Base-by-base conservation (phyloP, 2,797 vertebrate species). In the Lithobates sylvaticus region DNA sequence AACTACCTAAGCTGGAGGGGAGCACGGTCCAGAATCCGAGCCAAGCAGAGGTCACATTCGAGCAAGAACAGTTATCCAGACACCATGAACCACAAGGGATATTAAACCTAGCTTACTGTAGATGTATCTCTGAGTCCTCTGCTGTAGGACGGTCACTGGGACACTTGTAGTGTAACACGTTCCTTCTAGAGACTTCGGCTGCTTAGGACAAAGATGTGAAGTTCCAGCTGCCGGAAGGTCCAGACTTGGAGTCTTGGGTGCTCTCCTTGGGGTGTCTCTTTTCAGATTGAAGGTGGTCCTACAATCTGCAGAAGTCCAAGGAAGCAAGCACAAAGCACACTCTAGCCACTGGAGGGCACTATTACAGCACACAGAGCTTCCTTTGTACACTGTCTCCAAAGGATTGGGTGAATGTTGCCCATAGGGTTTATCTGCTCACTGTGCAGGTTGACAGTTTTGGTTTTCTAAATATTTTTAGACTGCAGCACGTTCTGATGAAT, bases 21-120 rank as follows among this genome's bases (percentile, higher is more conserved):
- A 44, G 36, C 50, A 36, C 70, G 21, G 42, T 76, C 27, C 29
- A 23, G 44, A 16, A 77, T 72, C 69, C 23, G 54, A 65, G 75
- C 74, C 74, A 73, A 36, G 83, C 54, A n/a, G 64, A 82, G 71
- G 64, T 67, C 72, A 13, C 74, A 47, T 44, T 5, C 32, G 50
- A 77, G 32, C 39, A 36, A 89, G 84, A 90, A 88, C 87, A 88
- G 32, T 89, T 90, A 58, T 89, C 82, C 84, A 81, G 88, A 68
- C 76, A 73, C 42, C 29, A 89, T 67, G 76, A 76, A 50, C 90
- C 69, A 88, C 77, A 90, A 32, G 75, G 76, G 47, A 84, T 67
- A 54, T 32, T 79, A 16, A 78, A 70, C 54, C 69, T 87, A 87
- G 81, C 68, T 50, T 84, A 79, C 61, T 87, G 81, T 87, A 87